Percentiles rank a stretch among this genome's conserved stretches.
Evolutionary conservation across 1,140 invertebrate genomes (phyloP).

Genomic region (Drosophila nannoptera): DNA sequence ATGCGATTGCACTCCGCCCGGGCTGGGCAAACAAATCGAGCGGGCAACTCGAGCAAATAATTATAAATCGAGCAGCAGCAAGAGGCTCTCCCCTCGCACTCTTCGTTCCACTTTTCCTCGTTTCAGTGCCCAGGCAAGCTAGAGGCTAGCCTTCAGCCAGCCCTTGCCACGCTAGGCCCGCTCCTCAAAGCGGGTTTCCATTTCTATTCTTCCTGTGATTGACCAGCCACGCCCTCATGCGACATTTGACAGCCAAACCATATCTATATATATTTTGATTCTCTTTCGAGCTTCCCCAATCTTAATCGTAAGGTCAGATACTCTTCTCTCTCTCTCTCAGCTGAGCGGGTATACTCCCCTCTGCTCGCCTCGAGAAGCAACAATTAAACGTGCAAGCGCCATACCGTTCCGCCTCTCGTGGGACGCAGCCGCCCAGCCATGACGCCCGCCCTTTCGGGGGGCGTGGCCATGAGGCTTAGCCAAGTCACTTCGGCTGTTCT

Average conservation of each 20-base stretch:
- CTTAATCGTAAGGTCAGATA: too few relatives aligned
- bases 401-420: slow-evolving; percentile 62
- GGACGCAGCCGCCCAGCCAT: slow-evolving; percentile 57
- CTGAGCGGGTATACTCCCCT: too few relatives aligned
- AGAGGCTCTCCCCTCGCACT: slow-evolving; percentile 3
- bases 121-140: not conserved
- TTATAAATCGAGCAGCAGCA: slow-evolving; percentile 43
- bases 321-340: too few relatives aligned
- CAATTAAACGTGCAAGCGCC: not conserved
- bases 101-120: not conserved
- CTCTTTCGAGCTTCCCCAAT: too few relatives aligned
- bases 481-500: not conserved
- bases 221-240: not conserved
- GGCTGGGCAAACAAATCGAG: slow-evolving; percentile 37
- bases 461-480: slow-evolving; percentile 3
- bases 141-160: not conserved
- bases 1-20: slow-evolving; percentile 7
- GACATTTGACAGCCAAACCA: too few relatives aligned
- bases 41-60: slow-evolving; percentile 45
- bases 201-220: slow-evolving; percentile 58
- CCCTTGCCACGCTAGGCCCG: not conserved
- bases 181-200: slow-evolving; percentile 16
- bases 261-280: too few relatives aligned
- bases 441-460: slow-evolving; percentile 39
- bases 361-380: too few relatives aligned